Evolutionary conservation across 2,113 vertebrate genomes (phyloP).

Genomic region (Narcine bancroftii): DNA sequence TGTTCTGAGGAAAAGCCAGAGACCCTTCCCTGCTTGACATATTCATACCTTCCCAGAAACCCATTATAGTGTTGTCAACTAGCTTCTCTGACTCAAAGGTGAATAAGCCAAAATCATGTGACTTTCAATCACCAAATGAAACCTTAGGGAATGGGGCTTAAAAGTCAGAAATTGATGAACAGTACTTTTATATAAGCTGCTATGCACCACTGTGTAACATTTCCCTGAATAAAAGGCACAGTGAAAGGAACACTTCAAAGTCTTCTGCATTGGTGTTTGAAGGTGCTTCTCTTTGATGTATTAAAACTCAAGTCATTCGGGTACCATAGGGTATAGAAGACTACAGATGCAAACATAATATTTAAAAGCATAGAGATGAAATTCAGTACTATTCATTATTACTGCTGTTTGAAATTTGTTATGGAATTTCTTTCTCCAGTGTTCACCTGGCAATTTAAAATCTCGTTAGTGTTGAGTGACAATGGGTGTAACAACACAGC

Average conservation of each 20-base stretch:
- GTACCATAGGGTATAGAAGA: constrained; percentile 55
- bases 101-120: constrained; percentile 16
- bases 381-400: constrained; percentile 52
- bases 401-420: constrained; percentile 34
- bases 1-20: constrained; percentile 25
- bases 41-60: constrained; percentile 21
- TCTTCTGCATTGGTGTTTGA: constrained; percentile 59
- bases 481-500: background rate
- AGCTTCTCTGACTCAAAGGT: background rate
- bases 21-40: constrained; percentile 29
- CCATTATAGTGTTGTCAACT: constrained; percentile 20
- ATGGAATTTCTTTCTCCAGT: background rate
- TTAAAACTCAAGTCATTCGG: constrained; percentile 65
- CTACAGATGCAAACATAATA: constrained; percentile 51
- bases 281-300: constrained; percentile 61
- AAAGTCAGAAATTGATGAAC: constrained; percentile 50
- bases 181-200: constrained; percentile 44
- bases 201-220: constrained; percentile 48
- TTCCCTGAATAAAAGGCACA: constrained; percentile 44
- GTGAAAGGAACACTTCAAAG: constrained; percentile 57
- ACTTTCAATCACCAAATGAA: background rate
- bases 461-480: background rate
- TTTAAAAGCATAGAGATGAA: constrained; percentile 55
- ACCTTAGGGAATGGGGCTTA: constrained; percentile 29
- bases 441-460: background rate